A percentile compares a stretch with the other conserved stretches of the same genome.
Conservation (phyloP, 92 coral and sea anemone species). For the Epizoanthus illoricatus region DNA sequence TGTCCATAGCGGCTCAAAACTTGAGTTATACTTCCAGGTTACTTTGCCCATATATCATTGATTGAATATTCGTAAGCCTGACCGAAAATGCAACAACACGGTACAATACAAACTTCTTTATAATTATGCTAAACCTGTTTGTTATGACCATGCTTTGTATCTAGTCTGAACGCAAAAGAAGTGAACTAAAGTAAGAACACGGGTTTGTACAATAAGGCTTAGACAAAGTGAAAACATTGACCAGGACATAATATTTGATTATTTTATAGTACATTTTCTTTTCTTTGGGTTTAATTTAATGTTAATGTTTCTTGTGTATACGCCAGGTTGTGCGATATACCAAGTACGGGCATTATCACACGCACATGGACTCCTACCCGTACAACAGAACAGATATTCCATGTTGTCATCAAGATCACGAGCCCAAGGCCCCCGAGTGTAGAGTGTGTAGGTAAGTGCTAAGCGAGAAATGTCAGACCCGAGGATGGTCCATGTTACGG, state of each 20-base stretch:
- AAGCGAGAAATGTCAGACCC: not conserved
- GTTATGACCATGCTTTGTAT: too few species aligned
- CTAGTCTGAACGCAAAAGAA: too few species aligned
- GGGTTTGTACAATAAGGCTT: too few species aligned
- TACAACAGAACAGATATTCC: slow-evolving; percentile 61
- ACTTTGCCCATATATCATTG: too few species aligned
- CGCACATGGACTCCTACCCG: slow-evolving; percentile 81
- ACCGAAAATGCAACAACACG: too few species aligned
- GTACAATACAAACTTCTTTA: too few species aligned
- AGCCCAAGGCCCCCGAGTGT: slow-evolving; percentile 64
- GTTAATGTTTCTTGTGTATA: not conserved
- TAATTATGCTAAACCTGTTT: too few species aligned
- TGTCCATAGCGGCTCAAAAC: too few species aligned
- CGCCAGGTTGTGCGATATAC: slow-evolving; percentile 78
- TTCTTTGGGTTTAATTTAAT: not conserved
- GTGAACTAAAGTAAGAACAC: too few species aligned
- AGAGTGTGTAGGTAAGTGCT: slow-evolving; percentile 81
- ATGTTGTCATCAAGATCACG: slow-evolving; percentile 91
- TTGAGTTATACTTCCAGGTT: too few species aligned
- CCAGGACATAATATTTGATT: not conserved
- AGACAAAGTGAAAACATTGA: not conserved
- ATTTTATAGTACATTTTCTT: not conserved
- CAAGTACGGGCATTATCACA: slow-evolving; percentile 78
- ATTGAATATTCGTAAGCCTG: too few species aligned
- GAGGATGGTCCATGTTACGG: not conserved